Base-by-base conservation (phyloP, 2,888 invertebrate species). In the Adelphocoris suturalis region DNA sequence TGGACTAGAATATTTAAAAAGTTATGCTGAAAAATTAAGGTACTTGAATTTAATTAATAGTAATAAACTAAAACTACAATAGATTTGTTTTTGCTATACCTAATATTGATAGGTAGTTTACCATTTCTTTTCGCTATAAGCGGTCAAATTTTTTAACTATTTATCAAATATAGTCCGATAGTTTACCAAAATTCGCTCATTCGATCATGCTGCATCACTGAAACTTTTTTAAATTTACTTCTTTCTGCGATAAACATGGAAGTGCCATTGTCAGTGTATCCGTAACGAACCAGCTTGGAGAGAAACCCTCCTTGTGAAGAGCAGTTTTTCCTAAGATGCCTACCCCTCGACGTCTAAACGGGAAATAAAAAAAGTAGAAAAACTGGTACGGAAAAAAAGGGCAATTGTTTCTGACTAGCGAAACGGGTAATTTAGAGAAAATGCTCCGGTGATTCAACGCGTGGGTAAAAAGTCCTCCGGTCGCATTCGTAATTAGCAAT, bases 401-500 rank as follows among this genome's bases (percentile, higher is more conserved):
- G 27, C 75, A 23, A 86, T 75, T 86, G 75, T 86, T 86, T 75
- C 75, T n/a, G 47, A 19, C 47, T 16, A 57, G 55, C n/a, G 75
- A 82, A 82, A 47, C 68, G 47, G 75, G 75, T 86, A 86, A 75
- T 86, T 75, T 61, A 75, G 86, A 86, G 86, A 86, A 86, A 86
- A 86, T 37, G 52, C 57, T 46, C 37, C 28, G 27, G 85, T 57
- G 57, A 85, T 85, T 55, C 85, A 85, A 68, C 75, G 86, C 86
- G 86, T 86, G 86, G 86, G 86, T 86, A 86, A 57, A 46, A 86
- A 68, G 52, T 52, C 52, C 47, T 52, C 47, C 37, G 47, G 86
- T 75, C 75, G 86, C 86, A 86, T 86, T 86, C 75, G 86, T 86
- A 86, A 86, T 86, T 86, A 75, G 75, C 75, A 86, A 86, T 61